These are phyloP conservation scores for Seira musarum DNA, from an alignment of 2,888 invertebrate genomes.

Conservation along the genomic window DNA sequence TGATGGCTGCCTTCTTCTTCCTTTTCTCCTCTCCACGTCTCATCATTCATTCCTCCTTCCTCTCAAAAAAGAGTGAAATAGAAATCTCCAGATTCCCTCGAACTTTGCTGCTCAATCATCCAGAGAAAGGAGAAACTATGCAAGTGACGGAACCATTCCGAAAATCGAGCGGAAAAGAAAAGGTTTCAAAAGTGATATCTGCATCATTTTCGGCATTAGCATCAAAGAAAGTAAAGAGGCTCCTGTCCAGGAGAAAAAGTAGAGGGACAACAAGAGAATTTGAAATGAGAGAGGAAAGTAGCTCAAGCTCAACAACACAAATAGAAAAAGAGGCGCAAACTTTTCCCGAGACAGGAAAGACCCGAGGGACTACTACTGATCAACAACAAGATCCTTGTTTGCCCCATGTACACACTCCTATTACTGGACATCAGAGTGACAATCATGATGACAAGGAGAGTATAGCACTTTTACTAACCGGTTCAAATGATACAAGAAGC, in stretches of 20 bases:
- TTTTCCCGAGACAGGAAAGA: constrained; percentile 38
- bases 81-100: constrained; percentile 57
- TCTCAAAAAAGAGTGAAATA: constrained; percentile 50
- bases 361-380: constrained; percentile 57
- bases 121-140: constrained; percentile 45
- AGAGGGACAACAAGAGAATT: constrained; percentile 53
- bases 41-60: constrained; percentile 32
- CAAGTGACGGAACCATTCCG: constrained; percentile 57
- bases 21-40: constrained; percentile 38
- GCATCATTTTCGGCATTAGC: constrained; percentile 47
- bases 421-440: constrained; percentile 36
- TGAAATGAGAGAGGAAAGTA: constrained; percentile 49
- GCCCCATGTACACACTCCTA: constrained; percentile 42
- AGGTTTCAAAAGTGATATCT: constrained; percentile 48
- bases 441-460: constrained; percentile 28
- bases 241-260: constrained; percentile 14
- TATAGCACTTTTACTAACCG: not conserved
- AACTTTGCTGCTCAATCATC: constrained; percentile 54
- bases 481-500: not conserved
- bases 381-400: constrained; percentile 51
- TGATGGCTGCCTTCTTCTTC: constrained; percentile 55
- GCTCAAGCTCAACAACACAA: constrained; percentile 13
- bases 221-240: constrained; percentile 24
- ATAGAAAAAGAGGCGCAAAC: constrained; percentile 33
- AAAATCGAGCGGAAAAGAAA: constrained; percentile 36